Conservation (phyloP, 2,888 invertebrate species). For the Diarsia brunnea region DNA sequence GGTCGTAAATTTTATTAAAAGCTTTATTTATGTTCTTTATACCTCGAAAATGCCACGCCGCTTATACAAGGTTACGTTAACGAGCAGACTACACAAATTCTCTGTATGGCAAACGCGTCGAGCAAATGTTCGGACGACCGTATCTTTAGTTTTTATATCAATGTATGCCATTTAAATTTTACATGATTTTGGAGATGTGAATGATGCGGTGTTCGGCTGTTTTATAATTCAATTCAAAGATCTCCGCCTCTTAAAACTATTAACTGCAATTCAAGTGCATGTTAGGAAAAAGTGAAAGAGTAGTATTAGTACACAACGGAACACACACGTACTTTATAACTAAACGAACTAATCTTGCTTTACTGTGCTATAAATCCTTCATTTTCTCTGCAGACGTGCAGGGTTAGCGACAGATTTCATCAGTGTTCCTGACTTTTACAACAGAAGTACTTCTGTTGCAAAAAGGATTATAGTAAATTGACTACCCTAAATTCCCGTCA, state of each 20-base stretch:
- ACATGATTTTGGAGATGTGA: background rate
- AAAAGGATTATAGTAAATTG: constrained; percentile 10
- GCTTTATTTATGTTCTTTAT: no score
- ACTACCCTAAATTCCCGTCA: constrained; percentile 7
- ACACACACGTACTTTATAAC: background rate
- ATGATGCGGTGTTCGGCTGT: background rate
- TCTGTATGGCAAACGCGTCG: no score
- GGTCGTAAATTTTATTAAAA: no score
- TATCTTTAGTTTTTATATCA: no score
- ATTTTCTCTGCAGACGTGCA: constrained; percentile 15
- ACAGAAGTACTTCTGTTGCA: background rate
- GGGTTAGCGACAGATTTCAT: constrained; percentile 6
- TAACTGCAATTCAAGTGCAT: background rate
- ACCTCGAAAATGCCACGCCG: no score
- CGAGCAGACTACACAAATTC: no score
- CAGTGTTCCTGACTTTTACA: constrained; percentile 7
- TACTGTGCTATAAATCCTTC: constrained; percentile 14
- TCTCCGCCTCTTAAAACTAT: background rate
- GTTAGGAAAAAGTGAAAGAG: background rate
- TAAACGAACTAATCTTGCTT: background rate
- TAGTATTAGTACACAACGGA: background rate
- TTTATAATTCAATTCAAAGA: background rate
- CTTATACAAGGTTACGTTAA: no score
- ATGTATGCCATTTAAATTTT: background rate
- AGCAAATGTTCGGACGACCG: no score